Evolutionary conservation across 2,888 invertebrate genomes (phyloP), one percentile per base, ranked within the genome.

Genomic region (Tiphia femorata): DNA sequence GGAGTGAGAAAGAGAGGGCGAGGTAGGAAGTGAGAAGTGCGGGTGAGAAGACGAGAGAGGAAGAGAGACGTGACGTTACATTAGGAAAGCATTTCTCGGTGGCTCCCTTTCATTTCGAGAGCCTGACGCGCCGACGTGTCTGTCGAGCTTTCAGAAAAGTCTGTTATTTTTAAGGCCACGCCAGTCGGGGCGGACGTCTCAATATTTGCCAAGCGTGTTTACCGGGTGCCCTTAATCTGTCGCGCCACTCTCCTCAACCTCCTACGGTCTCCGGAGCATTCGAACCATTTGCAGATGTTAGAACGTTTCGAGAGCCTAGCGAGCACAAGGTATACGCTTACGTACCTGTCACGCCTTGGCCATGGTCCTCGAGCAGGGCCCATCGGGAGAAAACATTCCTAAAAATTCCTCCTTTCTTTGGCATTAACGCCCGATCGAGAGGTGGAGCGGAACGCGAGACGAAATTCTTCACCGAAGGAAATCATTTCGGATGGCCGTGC

Each of bases 121-220:
- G 62, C 52, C 52, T 50, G 55, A 58, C 54, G 64, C 44, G 49
- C 51, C 58, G 50, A 64, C 58, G 54, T 62, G 60, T 52, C 51
- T 49, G 65, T 60, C 58, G 55, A 42, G 61, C 66, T 71, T 71
- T 68, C 57, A 71, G 58, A 63, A 68, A 65, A 64, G 51, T 67
- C 61, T 73, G 71, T 72, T 72, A 72, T 72, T 72, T 71, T 73
- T 68, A 68, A 71, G 61, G 49, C 70, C 64, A 37, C 41, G 49
- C 52, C 53, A 25, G 46, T 35, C 51, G 41, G 42, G 48, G 37
- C 57, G 57, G 27, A 48, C 64, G 53, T 57, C 64, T 62, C 67
- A 70, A 72, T 76, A 76, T 77, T 77, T 76, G 73, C 70, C 51
- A 64, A 67, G 44, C 54, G 59, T 72, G 58, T 76, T 76, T 76